Base-by-base conservation (phyloP, 1,140 invertebrate species). In the Sycophila sp. region DNA sequence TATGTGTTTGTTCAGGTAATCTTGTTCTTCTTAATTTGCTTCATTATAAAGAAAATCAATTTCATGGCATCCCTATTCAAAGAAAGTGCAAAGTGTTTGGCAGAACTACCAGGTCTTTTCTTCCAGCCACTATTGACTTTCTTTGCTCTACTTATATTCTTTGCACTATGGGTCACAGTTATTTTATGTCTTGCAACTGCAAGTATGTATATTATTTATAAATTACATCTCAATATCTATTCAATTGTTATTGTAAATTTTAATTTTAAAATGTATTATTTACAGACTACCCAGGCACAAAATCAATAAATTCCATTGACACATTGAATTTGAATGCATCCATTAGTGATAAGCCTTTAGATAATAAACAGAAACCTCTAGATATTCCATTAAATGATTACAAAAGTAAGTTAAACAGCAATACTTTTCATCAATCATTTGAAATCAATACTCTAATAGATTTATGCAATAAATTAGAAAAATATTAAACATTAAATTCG, bases 121-220 rank as follows among this genome's bases (percentile, higher is more conserved):
- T 85, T 96, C 22, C 96, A 97, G 79, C 96, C 96, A 1, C 79
- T 98, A 1, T 86, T 96, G 67, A 97, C 96, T 0, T 96, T 96
- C 80, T 71, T 94, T 49, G 89, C 92, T 53, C 86, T 98, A 0
- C 82, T 93, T 28, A 70, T 91, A 42, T 97, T 97, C 81, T 93
- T 96, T 73, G 84, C 91, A 42, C 95, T 94, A 87, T 98, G 95
- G 95, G 87, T 96, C 2, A 87, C 89, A 32, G 91, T 97, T 38
- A 89, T 97, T 73, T 85, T 91, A 26, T 90, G 87, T 76, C 82
- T 93, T 5, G 89, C 89, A n/a, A 92, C 92, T 73, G 88, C 91
- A 38, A 88, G 92, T 93, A 87, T 89, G 90, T 87, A 11, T 51
- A 69, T 28, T 28, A 24, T 45, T 56, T 19, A 24, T 24, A 26